Evolutionary conservation across 1,140 invertebrate species (phyloP).

Genomic region (Calephelis virginiensis): DNA sequence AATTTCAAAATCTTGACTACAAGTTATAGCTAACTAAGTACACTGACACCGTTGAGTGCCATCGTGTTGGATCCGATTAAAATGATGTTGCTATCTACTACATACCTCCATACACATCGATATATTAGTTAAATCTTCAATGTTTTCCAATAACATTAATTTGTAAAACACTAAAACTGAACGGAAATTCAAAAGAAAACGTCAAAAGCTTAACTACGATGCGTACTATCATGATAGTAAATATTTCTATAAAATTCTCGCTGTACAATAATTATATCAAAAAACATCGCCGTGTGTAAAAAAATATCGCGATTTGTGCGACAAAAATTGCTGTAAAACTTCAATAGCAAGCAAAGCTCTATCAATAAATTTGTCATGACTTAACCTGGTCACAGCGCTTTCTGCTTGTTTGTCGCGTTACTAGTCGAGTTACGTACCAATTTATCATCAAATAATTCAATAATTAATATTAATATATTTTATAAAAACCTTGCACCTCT

Average conservation of each 20-base stretch:
- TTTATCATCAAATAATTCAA: slow-evolving; percentile 1
- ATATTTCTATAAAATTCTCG: slow-evolving; percentile 44
- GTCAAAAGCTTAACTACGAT: slow-evolving; percentile 49
- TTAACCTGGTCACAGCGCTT: not conserved
- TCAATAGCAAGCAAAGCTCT: not conserved
- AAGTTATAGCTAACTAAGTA: slow-evolving; percentile 73
- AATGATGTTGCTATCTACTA: slow-evolving; percentile 9
- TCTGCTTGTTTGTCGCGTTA: not conserved
- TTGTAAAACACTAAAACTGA: slow-evolving; percentile 52
- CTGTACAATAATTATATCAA: slow-evolving; percentile 49
- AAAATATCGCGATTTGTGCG: slow-evolving; percentile 19
- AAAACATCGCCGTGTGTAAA: slow-evolving; percentile 47
- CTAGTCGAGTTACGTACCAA: not conserved
- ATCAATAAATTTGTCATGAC: not conserved
- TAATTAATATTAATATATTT: not conserved
- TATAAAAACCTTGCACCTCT: not conserved
- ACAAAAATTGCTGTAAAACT: not conserved
- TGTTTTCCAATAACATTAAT: slow-evolving; percentile 33
- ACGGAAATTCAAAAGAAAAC: slow-evolving; percentile 56
- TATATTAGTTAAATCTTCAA: slow-evolving; percentile 12
- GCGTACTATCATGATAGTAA: slow-evolving; percentile 25
- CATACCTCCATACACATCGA: slow-evolving; percentile 10
- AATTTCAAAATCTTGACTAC: slow-evolving; percentile 67
- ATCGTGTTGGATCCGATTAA: slow-evolving; percentile 7
- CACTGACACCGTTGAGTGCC: slow-evolving; percentile 47